These are phyloP conservation scores for Amblyopsis rosae DNA, from an alignment of 2,113 vertebrate species.

Conservation along the genomic window DNA sequence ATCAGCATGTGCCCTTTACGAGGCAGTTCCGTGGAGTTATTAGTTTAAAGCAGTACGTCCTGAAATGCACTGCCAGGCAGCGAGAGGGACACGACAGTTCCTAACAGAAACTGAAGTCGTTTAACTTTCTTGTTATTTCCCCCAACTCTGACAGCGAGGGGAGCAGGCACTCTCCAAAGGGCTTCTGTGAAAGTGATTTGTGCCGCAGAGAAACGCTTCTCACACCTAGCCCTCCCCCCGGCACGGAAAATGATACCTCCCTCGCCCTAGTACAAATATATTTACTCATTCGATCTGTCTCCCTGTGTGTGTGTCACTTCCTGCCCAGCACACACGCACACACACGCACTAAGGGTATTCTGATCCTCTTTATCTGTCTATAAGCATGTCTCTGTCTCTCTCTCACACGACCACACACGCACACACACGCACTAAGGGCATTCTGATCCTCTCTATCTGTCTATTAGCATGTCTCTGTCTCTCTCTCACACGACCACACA, in stretches of 20 bases:
- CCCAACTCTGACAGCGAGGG: slow-evolving; percentile 37
- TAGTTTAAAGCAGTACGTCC: slow-evolving; percentile 36
- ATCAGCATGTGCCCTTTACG: neutral
- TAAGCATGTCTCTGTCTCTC: neutral
- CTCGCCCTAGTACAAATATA: slow-evolving; percentile 33
- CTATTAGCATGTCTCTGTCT: neutral
- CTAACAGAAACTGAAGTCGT: slow-evolving; percentile 46
- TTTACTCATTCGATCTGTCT: neutral
- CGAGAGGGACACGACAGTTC: slow-evolving; percentile 24
- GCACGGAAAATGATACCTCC: slow-evolving; percentile 39
- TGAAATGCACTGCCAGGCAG: slow-evolving; percentile 37
- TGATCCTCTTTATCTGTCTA: neutral
- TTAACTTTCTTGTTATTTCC: slow-evolving; percentile 50
- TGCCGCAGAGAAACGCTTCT: slow-evolving; percentile 38
- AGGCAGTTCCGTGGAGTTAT: slow-evolving; percentile 44
- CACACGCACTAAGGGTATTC: neutral
- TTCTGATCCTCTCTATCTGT: neutral
- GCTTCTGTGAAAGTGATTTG: slow-evolving; percentile 47
- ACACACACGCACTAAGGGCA: neutral
- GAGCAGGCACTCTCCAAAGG: slow-evolving; percentile 36
- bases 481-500: slow-evolving; percentile 3
- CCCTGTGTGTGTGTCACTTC: slow-evolving; percentile 10
- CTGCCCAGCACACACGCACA: no score
- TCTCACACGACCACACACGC: neutral
- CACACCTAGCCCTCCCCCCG: slow-evolving; percentile 33